Conservation (phyloP, 2,888 invertebrate species). For the Oscheius sp. region DNA sequence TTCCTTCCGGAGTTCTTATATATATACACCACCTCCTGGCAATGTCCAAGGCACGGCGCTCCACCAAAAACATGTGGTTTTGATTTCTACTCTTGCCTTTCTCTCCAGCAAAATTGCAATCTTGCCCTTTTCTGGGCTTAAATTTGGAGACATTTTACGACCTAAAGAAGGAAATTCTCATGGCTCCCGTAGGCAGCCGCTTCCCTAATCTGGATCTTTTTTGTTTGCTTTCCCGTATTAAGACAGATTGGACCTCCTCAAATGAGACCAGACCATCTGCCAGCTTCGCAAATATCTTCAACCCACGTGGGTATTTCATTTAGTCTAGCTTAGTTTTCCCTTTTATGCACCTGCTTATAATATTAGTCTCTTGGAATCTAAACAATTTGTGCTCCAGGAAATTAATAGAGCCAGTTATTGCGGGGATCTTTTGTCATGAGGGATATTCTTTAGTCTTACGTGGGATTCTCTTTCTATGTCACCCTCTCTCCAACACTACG, state of each 20-base stretch:
- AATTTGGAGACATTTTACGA: background rate
- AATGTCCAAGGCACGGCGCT: background rate
- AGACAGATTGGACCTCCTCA: constrained; percentile 27
- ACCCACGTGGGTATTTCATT: background rate
- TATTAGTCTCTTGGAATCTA: background rate
- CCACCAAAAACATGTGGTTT: constrained; percentile 9
- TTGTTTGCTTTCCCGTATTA: constrained; percentile 32
- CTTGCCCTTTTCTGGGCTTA: background rate
- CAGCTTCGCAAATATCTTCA: background rate
- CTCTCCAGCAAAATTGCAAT: background rate
- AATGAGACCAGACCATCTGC: background rate
- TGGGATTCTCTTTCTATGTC: no score
- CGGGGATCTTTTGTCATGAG: no score
- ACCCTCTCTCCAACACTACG: no score
- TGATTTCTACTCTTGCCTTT: background rate
- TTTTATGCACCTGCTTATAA: background rate
- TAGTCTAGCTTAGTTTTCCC: background rate
- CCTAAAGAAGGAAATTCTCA: background rate
- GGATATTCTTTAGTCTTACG: no score
- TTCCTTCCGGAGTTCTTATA: background rate
- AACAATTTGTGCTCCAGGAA: background rate
- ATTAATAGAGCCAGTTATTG: no score
- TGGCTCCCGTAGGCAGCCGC: constrained; percentile 8
- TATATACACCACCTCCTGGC: background rate
- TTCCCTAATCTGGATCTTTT: background rate